Conservation (phyloP, 2,888 invertebrate species). For the Hirtodrosophila alboralis region DNA sequence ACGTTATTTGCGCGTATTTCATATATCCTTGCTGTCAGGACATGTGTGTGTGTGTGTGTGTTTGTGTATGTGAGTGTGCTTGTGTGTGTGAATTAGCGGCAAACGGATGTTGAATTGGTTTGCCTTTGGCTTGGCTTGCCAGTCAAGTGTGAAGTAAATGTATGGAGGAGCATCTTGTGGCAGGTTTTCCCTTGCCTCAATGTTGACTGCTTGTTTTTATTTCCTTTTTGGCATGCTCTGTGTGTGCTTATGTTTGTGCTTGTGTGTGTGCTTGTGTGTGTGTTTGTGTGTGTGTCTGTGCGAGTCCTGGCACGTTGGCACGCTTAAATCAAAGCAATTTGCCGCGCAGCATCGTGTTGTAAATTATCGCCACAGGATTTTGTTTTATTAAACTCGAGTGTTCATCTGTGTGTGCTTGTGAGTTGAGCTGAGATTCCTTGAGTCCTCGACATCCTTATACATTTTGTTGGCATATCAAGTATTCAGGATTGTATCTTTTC, state of each 20-base stretch:
- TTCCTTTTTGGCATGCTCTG: slow-evolving; percentile 47
- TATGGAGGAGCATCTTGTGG: slow-evolving; percentile 66
- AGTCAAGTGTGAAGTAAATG: slow-evolving; percentile 63
- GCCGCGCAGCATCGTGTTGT: slow-evolving; percentile 74
- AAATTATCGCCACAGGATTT: slow-evolving; percentile 79
- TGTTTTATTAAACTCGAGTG: slow-evolving; percentile 75
- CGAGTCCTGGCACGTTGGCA: slow-evolving; percentile 69
- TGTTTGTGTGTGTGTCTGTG: slow-evolving; percentile 10
- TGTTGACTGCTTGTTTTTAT: slow-evolving; percentile 76
- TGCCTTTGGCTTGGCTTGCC: slow-evolving; percentile 69
- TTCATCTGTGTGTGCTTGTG: slow-evolving; percentile 33
- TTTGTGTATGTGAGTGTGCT: slow-evolving; percentile 17
- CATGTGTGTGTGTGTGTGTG: slow-evolving; percentile 12
- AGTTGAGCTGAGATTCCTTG: slow-evolving; percentile 33
- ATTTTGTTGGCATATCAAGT: slow-evolving; percentile 3
- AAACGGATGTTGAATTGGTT: slow-evolving; percentile 78
- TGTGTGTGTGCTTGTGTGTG: slow-evolving; percentile 16
- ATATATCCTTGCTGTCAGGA: slow-evolving; percentile 67
- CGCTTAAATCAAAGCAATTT: slow-evolving; percentile 80
- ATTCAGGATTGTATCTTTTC: not conserved
- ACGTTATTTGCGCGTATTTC: slow-evolving; percentile 79
- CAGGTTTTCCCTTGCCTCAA: slow-evolving; percentile 53
- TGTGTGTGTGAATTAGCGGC: slow-evolving; percentile 74
- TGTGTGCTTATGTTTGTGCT: slow-evolving; percentile 5
- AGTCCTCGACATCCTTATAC: slow-evolving; percentile 7